Percentiles rank a stretch among this genome's conserved stretches.
phyloP scores from a whole-genome alignment of 2,888 invertebrate species.

The Orchesella flavescens region DNA sequence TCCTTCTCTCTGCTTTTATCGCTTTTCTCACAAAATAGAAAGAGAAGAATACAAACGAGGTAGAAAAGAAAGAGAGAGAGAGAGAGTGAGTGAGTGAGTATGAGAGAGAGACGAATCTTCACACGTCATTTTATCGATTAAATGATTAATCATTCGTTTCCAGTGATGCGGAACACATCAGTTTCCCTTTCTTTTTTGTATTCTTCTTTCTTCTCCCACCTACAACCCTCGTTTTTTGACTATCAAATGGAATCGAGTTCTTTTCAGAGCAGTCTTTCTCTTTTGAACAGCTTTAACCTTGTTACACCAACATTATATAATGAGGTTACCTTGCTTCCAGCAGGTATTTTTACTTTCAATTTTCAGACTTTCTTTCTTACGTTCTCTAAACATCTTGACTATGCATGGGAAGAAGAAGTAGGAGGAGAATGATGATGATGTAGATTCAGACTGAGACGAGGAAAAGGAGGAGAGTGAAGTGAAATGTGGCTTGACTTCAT shows the following conservation, averaged over 20 bases:
- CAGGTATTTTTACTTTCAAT: no score
- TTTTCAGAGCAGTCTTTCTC: no score
- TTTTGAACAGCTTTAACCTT: no score
- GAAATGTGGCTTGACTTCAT: not conserved
- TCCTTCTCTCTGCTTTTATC: not conserved
- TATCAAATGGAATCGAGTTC: no score
- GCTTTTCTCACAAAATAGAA: not conserved
- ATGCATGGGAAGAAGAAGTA: not conserved
- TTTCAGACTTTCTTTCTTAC: no score
- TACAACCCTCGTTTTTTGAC: not conserved
- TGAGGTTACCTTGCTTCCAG: no score
- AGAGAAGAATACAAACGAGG: not conserved
- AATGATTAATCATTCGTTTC: conserved; percentile 70
- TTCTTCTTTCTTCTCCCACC: not conserved
- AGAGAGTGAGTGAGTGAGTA: not conserved
- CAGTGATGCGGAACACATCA: conserved; percentile 54
- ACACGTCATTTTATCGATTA: conserved; percentile 68
- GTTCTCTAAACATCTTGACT: not conserved
- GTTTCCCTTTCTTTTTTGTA: conserved; percentile 29
- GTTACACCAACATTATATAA: no score
- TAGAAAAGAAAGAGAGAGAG: conserved; percentile 6
- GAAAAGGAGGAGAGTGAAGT: not conserved
- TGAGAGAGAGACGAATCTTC: conserved; percentile 41
- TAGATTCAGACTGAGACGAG: not conserved
- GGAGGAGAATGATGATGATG: not conserved